Percentiles rank a stretch among this genome's conserved stretches.
Conservation (phyloP, 2,113 vertebrate genomes). For the Odobenus rosmarus region DNA sequence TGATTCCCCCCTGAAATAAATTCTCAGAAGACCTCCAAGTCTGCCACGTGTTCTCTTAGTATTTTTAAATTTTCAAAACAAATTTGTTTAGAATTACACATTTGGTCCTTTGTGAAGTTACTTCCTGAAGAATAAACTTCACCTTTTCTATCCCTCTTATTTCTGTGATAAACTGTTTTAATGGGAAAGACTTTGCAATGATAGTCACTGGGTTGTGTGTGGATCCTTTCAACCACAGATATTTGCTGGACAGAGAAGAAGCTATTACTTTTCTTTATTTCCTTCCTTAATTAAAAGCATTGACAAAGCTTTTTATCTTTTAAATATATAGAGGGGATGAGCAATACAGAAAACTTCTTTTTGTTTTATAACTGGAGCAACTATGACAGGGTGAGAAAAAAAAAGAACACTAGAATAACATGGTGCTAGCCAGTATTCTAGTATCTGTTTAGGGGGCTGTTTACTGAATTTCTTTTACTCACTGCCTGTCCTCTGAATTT, state of each 20-base stretch:
- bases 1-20: not conserved
- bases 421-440: not conserved
- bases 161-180: not conserved
- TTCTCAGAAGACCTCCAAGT: not conserved
- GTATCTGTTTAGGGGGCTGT: not conserved
- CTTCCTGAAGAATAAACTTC: not conserved
- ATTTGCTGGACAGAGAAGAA: not conserved
- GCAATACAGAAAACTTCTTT: not conserved
- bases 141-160: not conserved
- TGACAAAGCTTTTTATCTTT: not conserved
- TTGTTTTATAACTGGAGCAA: not conserved
- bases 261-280: not conserved
- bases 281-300: slow-evolving; percentile 1
- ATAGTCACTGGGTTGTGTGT: not conserved
- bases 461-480: not conserved
- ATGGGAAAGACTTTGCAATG: not conserved
- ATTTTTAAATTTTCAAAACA: not conserved
- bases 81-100: not conserved
- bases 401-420: not conserved
- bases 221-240: not conserved
- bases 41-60: not conserved
- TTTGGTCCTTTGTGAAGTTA: not conserved
- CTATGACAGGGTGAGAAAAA: not conserved
- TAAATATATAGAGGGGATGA: not conserved
- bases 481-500: not conserved